These are phyloP conservation scores for Sycophila texana DNA, from an alignment of 2,888 invertebrate species.

Conservation along the genomic window DNA sequence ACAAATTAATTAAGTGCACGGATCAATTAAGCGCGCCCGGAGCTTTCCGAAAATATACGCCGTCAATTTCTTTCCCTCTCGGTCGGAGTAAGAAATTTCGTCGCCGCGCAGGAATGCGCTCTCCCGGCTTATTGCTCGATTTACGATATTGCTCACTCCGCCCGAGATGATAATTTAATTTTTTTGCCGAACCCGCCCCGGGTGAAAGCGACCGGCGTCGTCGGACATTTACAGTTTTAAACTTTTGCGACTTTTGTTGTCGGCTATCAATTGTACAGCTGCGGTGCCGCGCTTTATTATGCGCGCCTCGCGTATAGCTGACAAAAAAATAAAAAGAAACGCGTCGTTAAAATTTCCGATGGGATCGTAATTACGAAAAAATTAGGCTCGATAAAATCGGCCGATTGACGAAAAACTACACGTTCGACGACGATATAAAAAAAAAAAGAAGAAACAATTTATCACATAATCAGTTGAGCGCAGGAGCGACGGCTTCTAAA, in stretches of 20 bases:
- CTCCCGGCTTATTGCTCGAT: slow-evolving; percentile 26
- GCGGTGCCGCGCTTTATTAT: no score
- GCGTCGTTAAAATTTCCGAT: no score
- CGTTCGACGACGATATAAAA: no score
- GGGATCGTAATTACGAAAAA: no score
- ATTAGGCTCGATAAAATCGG: no score
- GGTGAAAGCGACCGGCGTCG: slow-evolving; percentile 24
- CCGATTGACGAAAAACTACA: no score
- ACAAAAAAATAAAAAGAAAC: no score
- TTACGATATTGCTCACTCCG: slow-evolving; percentile 24
- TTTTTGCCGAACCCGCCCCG: neutral
- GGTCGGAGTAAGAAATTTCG: slow-evolving; percentile 36
- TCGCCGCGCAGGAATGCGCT: slow-evolving; percentile 1
- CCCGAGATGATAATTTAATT: slow-evolving; percentile 33
- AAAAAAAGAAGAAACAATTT: no score
- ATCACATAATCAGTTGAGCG: no score
- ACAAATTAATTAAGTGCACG: slow-evolving; percentile 55
- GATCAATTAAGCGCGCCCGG: slow-evolving; percentile 43
- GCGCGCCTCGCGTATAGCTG: no score
- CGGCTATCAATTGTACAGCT: no score
- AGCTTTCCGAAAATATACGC: slow-evolving; percentile 50
- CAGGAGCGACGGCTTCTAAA: neutral
- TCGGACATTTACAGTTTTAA: slow-evolving; percentile 4
- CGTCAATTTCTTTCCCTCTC: slow-evolving; percentile 20
- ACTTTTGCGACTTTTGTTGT: neutral